These are phyloP conservation scores for Aphodius sticticus DNA, from an alignment of 2,888 invertebrate genomes.

Conservation along the genomic window DNA sequence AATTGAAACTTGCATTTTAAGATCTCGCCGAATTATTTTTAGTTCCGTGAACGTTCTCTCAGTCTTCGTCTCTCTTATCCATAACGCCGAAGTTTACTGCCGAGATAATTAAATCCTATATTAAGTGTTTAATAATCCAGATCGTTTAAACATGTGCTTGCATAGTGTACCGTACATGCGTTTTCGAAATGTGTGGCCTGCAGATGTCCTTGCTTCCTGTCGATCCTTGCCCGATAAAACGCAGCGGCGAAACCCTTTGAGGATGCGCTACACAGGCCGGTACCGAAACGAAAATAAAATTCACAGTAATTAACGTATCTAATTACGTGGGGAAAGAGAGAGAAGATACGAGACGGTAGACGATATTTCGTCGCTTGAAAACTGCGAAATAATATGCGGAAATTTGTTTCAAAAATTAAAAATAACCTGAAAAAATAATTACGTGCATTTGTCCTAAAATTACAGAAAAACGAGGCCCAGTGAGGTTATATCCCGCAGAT, in stretches of 20 bases:
- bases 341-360: not conserved
- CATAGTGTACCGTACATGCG: not conserved
- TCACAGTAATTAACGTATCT: not conserved
- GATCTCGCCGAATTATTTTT: too few relatives aligned
- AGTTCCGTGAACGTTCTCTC: too few relatives aligned
- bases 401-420: too few relatives aligned
- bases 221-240: not conserved
- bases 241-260: not conserved
- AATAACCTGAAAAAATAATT: too few relatives aligned
- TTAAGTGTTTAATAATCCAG: constrained; percentile 4
- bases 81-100: not conserved
- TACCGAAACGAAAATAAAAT: constrained; percentile 4
- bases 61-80: too few relatives aligned
- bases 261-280: not conserved
- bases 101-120: not conserved
- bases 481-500: too few relatives aligned
- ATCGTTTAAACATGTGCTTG: not conserved
- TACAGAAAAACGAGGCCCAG: too few relatives aligned
- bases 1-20: not conserved
- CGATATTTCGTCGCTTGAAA: too few relatives aligned
- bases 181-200: constrained; percentile 4
- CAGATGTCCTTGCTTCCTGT: constrained; percentile 4
- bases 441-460: too few relatives aligned
- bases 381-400: too few relatives aligned
- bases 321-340: not conserved